Percentiles rank a stretch among this genome's conserved stretches.
phyloP scores from a whole-genome alignment of 2,888 invertebrate species.

The Melanophora roralis region DNA sequence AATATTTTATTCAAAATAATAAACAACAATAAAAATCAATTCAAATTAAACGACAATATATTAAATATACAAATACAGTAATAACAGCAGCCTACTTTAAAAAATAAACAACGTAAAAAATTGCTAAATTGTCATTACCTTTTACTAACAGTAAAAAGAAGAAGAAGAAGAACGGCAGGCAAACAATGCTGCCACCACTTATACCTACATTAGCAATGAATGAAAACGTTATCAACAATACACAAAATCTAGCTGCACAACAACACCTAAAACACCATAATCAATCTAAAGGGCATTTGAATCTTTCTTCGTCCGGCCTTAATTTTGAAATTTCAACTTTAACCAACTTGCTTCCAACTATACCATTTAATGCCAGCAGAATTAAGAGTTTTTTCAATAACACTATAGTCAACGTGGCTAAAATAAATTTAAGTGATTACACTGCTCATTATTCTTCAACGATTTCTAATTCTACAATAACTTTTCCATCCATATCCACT shows the following conservation, averaged over 20 bases:
- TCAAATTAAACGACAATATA: constrained; percentile 38
- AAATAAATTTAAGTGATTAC: constrained; percentile 65
- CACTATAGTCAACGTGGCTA: constrained; percentile 67
- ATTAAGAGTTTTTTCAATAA: constrained; percentile 67
- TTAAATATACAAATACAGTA: constrained; percentile 61
- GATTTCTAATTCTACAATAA: not conserved
- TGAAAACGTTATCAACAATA: constrained; percentile 63
- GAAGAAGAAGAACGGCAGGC: not conserved
- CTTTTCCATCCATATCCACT: not conserved
- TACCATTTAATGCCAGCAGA: constrained; percentile 23
- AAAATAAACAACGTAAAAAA: constrained; percentile 42
- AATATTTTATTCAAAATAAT: not conserved
- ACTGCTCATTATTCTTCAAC: constrained; percentile 63
- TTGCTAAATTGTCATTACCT: constrained; percentile 30
- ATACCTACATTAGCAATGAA: constrained; percentile 65
- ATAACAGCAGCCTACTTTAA: not conserved
- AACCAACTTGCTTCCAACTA: constrained; percentile 13
- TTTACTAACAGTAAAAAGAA: not conserved
- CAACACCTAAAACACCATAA: constrained; percentile 57
- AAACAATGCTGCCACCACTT: constrained; percentile 51
- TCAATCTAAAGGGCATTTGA: constrained; percentile 30
- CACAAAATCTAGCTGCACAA: constrained; percentile 54
- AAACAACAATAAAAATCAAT: constrained; percentile 29
- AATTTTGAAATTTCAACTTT: not conserved
- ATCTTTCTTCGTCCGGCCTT: not conserved